A percentile compares a stretch with the other conserved stretches of the same genome.
phyloP scores from a whole-genome alignment of 1,140 invertebrate species.

The Orchesella cincta region DNA sequence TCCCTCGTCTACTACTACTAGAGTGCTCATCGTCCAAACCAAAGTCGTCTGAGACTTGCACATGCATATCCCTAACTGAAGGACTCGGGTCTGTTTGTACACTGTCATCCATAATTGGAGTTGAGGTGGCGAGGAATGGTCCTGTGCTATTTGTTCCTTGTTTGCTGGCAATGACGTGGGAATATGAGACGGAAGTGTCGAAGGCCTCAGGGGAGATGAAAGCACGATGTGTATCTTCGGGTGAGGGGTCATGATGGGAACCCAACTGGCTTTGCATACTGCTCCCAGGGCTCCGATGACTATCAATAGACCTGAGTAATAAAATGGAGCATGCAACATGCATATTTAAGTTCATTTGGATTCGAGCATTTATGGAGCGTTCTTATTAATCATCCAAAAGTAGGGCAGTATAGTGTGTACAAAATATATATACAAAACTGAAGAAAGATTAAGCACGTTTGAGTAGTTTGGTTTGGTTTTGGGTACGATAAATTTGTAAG shows the following conservation, averaged over 20 bases:
- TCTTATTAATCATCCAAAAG: too few species aligned
- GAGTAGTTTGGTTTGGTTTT: too few species aligned
- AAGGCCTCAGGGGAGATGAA: conserved; percentile 39
- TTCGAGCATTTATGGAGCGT: too few species aligned
- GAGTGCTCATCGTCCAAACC: neutral
- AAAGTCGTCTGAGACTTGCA: conserved; percentile 39
- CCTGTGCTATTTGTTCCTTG: neutral
- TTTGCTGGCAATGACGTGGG: neutral
- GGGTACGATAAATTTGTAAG: too few species aligned
- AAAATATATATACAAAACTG: too few species aligned
- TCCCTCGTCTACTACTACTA: too few species aligned
- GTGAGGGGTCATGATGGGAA: conserved; percentile 36
- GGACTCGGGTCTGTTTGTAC: conserved; percentile 41
- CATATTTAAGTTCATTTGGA: neutral
- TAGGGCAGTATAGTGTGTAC: too few species aligned
- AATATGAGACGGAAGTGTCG: conserved; percentile 18
- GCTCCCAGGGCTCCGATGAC: conserved; percentile 38
- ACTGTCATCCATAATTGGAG: conserved; percentile 39
- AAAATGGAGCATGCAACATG: conserved; percentile 1
- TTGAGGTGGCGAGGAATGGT: conserved; percentile 34
- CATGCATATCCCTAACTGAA: conserved; percentile 39
- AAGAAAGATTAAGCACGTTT: too few species aligned
- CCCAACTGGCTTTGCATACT: conserved; percentile 38
- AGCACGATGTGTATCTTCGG: conserved; percentile 32
- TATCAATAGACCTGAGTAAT: conserved; percentile 41